Evolutionary conservation across 2,113 vertebrate genomes (phyloP).

Genomic region (Pachypanchax playfairii): DNA sequence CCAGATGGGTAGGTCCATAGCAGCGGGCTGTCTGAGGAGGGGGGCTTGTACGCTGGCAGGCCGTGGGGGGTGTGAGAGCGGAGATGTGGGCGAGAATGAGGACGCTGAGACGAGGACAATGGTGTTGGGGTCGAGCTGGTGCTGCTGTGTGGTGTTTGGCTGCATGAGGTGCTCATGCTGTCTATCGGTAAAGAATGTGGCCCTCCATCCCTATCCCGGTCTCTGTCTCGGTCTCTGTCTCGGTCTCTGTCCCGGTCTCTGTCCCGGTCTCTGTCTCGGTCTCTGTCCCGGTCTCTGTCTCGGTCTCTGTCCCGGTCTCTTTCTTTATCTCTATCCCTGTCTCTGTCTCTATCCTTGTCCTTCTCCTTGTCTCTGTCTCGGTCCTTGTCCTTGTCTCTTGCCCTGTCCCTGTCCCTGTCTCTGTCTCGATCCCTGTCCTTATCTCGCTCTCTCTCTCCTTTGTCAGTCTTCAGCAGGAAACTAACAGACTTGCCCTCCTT

Average conservation of each 20-base stretch:
- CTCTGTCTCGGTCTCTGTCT: slow-evolving; percentile 21
- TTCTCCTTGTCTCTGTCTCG: slow-evolving; percentile 17
- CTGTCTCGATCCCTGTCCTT: slow-evolving; percentile 66
- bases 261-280: slow-evolving; percentile 31
- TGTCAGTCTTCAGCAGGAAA: slow-evolving; percentile 80
- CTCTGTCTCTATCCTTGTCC: slow-evolving; percentile 15
- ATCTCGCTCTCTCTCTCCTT: slow-evolving; percentile 76
- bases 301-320: slow-evolving; percentile 24
- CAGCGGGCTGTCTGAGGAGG: slow-evolving; percentile 79
- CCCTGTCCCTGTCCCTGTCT: slow-evolving; percentile 41
- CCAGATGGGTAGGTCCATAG: slow-evolving; percentile 91
- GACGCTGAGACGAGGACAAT: slow-evolving; percentile 73
- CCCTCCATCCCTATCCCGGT: slow-evolving; percentile 60
- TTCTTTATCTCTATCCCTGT: slow-evolving; percentile 22
- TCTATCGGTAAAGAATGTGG: slow-evolving; percentile 68
- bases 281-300: slow-evolving; percentile 43
- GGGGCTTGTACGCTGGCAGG: slow-evolving; percentile 80
- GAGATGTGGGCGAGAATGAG: slow-evolving; percentile 80
- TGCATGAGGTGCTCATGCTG: slow-evolving; percentile 24
- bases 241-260: slow-evolving; percentile 20
- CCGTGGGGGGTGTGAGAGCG: slow-evolving; percentile 80
- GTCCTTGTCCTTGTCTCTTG: slow-evolving; percentile 17
- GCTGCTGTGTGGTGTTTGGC: slow-evolving; percentile 68
- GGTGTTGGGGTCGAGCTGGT: slow-evolving; percentile 79
- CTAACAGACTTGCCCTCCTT: slow-evolving; percentile 80